Evolutionary conservation across 2,797 vertebrate genomes (phyloP), one percentile per base, ranked within the genome.

Genomic region (Spondyliosoma cantharus): DNA sequence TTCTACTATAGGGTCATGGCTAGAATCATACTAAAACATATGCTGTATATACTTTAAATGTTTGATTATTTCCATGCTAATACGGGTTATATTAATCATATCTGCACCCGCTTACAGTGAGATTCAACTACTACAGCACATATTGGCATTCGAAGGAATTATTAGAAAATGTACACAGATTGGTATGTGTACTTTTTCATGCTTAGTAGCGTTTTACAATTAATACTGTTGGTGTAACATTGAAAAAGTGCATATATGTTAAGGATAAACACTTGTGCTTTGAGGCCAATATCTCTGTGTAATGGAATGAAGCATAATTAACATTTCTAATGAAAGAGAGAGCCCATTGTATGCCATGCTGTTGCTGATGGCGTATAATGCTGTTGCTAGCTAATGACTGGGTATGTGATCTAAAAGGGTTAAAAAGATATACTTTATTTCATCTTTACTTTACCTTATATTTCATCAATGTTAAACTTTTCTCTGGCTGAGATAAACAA

Each of bases 401-500:
- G 37, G 37, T 8, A 37, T 37, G 9, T 37, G 37, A 37, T 11
- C 37, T 37, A 11, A 37, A 37, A 37, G 37, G 37, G 37, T 37
- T 37, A 37, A 37, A 37, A 37, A 37, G 37, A 37, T 9, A 37
- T 11, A 37, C 37, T 37, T 37, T 37, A 37, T 11, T 37, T 37
- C 37, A 37, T 37, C 37, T 37, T 9, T 11, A 37, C 37, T 37
- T 24, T n/a, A 60, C 53, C 25, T 76, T 56, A 52, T 54, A 22
- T 78, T 56, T 79, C 54, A 62, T 62, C 29, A 60, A 16, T 9
- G 29, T 22, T 16, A 45, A 56, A 25, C 16, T 29, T 71, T 61
- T 54, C 49, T 57, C 37, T 50, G 22, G 48, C 70, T 60, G 57
- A 25, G 27, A 76, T 59, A 70, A 88, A 86, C 68, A 82, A 43